phyloP scores from a whole-genome alignment of 2,797 vertebrate species.

The Synanceia verrucosa region DNA sequence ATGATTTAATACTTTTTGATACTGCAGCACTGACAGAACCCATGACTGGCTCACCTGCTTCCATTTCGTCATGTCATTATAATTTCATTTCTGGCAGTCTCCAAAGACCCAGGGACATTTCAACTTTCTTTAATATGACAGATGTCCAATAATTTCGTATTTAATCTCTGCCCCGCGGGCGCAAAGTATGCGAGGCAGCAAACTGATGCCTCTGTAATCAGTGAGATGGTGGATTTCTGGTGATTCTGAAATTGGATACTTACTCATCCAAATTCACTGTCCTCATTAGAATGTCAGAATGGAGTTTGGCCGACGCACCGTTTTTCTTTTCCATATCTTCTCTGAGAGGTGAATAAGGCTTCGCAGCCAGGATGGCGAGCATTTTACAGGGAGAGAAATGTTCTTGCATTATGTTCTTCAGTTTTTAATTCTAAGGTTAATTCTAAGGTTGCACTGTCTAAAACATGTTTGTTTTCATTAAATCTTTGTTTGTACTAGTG shows the following conservation, averaged over 20 bases:
- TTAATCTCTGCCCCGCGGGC: constrained; percentile 73
- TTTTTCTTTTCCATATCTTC: constrained; percentile 26
- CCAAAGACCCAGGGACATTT: constrained; percentile 69
- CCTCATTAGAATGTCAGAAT: constrained; percentile 71
- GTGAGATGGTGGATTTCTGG: constrained; percentile 60
- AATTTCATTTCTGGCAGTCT: constrained; percentile 65
- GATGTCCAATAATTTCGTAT: constrained; percentile 78
- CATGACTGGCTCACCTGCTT: constrained; percentile 58
- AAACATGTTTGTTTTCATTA: constrained; percentile 23
- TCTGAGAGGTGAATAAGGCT: constrained; percentile 39
- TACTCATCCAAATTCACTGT: constrained; percentile 71
- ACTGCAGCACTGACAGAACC: constrained; percentile 38
- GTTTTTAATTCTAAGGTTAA: neutral
- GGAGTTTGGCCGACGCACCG: constrained; percentile 21
- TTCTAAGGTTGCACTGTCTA: neutral
- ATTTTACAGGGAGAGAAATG: neutral
- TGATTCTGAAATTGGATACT: constrained; percentile 76
- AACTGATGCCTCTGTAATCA: constrained; percentile 71
- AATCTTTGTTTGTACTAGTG: neutral
- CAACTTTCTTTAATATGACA: constrained; percentile 75
- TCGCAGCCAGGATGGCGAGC: neutral
- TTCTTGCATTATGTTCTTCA: neutral
- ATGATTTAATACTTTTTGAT: constrained; percentile 51
- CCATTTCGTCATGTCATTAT: constrained; percentile 70
- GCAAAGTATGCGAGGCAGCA: constrained; percentile 68